Evolutionary conservation across 2,797 vertebrate species (phyloP), one percentile per base, ranked within the genome.

Genomic region (Apogon hyalosoma): DNA sequence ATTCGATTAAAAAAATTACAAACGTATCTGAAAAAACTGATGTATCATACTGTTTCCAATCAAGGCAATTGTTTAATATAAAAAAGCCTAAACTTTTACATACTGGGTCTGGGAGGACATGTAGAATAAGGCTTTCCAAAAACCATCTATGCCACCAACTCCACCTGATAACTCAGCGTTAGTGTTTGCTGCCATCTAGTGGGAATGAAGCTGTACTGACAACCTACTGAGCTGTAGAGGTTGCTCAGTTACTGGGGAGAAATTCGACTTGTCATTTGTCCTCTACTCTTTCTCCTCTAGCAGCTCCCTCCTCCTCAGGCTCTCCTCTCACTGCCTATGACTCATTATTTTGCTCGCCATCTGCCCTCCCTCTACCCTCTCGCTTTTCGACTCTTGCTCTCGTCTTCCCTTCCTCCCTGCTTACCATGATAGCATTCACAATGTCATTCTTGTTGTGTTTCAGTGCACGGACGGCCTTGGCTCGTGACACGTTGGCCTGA

Each of bases 381-480:
- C 16, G 0, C 42, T 41, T 42, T 28, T 39, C 28, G 59, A 28
- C 69, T 39, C 43, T 49, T 40, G 0, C 52, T 10, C 21, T 49
- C 33, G 11, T 60, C 40, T 31, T 9, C 67, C 24, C 21, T 28
- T 18, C 65, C 60, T 48, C 50, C 38, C 28, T 82, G 21, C 95
- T 96, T 85, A 99, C 98, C 97, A 99, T 99, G 88, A 99, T 98
- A 89, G 98, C 97, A 2, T 99, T 99, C 89, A 99, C 97, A 3
- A 99, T 99, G 87, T 99, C 97, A 11, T 98, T 99, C 92, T 98
- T 98, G 95, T 97, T 99, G 94, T 97, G 96, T 85, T 95, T 93
- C 63, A 99, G 94, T 0, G 97, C 98, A 42, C 95, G 93, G 82
- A 98, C 93, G 0, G 97, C 98, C 83, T 98, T 98, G 88, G 95